Evolutionary conservation across 2,888 invertebrate genomes (phyloP).

Genomic region (Xestia xanthographa): DNA sequence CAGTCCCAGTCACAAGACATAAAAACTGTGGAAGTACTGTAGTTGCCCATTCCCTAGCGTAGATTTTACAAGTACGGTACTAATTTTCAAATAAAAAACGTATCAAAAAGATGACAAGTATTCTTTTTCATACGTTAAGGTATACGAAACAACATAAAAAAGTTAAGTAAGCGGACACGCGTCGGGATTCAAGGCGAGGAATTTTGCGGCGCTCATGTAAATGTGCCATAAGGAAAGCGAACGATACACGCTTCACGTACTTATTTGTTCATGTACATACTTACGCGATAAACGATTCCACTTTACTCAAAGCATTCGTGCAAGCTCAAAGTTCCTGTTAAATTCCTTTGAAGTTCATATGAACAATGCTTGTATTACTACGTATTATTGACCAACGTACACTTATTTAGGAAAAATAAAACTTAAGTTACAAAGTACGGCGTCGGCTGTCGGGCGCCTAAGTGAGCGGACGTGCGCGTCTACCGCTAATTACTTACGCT

Average conservation of each 20-base stretch:
- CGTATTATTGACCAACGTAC: background rate
- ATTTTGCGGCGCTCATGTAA: background rate
- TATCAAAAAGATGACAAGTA: too few relatives aligned
- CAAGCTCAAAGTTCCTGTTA: background rate
- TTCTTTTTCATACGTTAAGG: background rate
- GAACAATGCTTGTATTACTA: too few relatives aligned
- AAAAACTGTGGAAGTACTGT: too few relatives aligned
- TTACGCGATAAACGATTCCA: background rate
- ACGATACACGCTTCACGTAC: background rate
- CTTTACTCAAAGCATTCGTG: background rate
- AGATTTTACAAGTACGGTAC: background rate
- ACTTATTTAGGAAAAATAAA: background rate
- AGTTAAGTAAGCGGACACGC: background rate
- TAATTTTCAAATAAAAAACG: background rate
- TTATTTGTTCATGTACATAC: background rate
- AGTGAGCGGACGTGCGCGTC: too few relatives aligned
- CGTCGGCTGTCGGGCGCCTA: too few relatives aligned
- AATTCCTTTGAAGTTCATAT: background rate
- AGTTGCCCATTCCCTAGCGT: too few relatives aligned
- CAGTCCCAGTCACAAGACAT: too few relatives aligned
- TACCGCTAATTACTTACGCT: too few relatives aligned
- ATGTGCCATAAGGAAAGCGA: background rate
- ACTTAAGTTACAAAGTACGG: too few relatives aligned
- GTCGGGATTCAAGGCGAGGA: background rate
- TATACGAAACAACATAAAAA: background rate